Percentiles rank a stretch among this genome's conserved stretches.
Conservation (phyloP, 2,888 invertebrate genomes). For the Caenorhabditis auriculariae region DNA sequence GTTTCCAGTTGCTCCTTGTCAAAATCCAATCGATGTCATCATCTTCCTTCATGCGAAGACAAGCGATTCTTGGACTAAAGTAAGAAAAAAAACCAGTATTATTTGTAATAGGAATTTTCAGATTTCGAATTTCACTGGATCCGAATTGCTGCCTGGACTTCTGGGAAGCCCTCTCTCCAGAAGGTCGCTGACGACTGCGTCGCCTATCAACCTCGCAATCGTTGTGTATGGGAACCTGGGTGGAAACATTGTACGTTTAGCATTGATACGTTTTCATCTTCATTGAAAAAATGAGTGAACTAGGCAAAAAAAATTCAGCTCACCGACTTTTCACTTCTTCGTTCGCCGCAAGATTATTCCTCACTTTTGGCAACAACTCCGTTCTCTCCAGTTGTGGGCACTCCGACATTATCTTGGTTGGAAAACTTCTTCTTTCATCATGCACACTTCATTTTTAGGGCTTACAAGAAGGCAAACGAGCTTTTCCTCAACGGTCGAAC, state of each 20-base stretch:
- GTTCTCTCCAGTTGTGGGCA: conserved; percentile 10
- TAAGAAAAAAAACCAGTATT: too few relatives aligned
- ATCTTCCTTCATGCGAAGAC: conserved; percentile 27
- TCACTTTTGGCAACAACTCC: neutral
- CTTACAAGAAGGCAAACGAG: conserved; percentile 22
- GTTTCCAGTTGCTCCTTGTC: conserved; percentile 25
- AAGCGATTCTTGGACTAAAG: conserved; percentile 21
- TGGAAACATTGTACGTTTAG: conserved; percentile 11
- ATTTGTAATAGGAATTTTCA: too few relatives aligned
- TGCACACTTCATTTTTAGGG: conserved; percentile 12
- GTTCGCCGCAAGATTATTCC: conserved; percentile 8
- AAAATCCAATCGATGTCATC: conserved; percentile 28
- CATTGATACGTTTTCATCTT: too few relatives aligned
- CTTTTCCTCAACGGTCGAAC: conserved; percentile 17
- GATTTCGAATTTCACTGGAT: conserved; percentile 11
- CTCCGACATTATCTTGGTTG: conserved; percentile 19
- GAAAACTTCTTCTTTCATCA: too few relatives aligned
- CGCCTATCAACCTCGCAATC: conserved; percentile 23
- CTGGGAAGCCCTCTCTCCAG: conserved; percentile 6
- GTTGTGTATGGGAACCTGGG: conserved; percentile 14
- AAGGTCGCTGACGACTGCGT: conserved; percentile 10
- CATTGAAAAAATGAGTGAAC: too few relatives aligned
- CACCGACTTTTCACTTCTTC: conserved; percentile 19
- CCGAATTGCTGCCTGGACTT: conserved; percentile 17
- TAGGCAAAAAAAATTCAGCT: conserved; percentile 8